Percentiles rank a stretch among this genome's conserved stretches.
phyloP scores from a whole-genome alignment of 2,888 invertebrate species.

The Dryocosmus kuriphilus region DNA sequence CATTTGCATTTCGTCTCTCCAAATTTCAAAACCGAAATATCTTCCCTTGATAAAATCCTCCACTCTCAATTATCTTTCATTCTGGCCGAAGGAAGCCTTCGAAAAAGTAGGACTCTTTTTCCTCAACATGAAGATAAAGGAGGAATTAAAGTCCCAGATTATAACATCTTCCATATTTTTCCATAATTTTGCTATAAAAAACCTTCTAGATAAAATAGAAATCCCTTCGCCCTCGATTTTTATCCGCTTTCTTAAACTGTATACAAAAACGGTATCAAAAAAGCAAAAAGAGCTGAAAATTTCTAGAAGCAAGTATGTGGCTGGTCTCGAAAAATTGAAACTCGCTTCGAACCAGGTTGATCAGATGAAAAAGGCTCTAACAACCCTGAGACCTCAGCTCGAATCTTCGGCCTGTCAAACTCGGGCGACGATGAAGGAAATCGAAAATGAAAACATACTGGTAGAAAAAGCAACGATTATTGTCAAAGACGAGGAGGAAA shows the following conservation, averaged over 20 bases:
- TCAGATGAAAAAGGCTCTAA: constrained; percentile 75
- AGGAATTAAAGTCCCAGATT: constrained; percentile 74
- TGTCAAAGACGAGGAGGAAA: constrained; percentile 81
- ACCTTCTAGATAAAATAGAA: constrained; percentile 62
- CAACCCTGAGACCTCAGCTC: constrained; percentile 75
- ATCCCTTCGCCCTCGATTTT: constrained; percentile 81
- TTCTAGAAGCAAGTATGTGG: constrained; percentile 79
- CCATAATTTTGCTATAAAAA: constrained; percentile 78
- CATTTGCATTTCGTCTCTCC: constrained; percentile 80
- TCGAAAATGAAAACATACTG: constrained; percentile 81
- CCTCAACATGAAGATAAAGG: constrained; percentile 77
- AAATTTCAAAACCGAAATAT: constrained; percentile 72
- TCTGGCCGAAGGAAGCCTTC: constrained; percentile 83
- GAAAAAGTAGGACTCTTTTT: constrained; percentile 79
- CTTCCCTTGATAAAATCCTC: constrained; percentile 81
- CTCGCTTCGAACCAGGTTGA: constrained; percentile 81
- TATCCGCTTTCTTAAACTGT: constrained; percentile 80
- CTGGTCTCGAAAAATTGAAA: constrained; percentile 82
- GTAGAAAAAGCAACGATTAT: constrained; percentile 80
- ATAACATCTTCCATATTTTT: constrained; percentile 79
- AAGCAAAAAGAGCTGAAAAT: constrained; percentile 79
- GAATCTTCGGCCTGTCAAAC: constrained; percentile 76
- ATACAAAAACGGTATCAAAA: constrained; percentile 78
- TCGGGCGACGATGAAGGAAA: constrained; percentile 79
- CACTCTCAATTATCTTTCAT: constrained; percentile 76